Percentiles rank a stretch among this genome's conserved stretches.
phyloP scores from a whole-genome alignment of 2,113 vertebrate species.

The Delphinus delphis region DNA sequence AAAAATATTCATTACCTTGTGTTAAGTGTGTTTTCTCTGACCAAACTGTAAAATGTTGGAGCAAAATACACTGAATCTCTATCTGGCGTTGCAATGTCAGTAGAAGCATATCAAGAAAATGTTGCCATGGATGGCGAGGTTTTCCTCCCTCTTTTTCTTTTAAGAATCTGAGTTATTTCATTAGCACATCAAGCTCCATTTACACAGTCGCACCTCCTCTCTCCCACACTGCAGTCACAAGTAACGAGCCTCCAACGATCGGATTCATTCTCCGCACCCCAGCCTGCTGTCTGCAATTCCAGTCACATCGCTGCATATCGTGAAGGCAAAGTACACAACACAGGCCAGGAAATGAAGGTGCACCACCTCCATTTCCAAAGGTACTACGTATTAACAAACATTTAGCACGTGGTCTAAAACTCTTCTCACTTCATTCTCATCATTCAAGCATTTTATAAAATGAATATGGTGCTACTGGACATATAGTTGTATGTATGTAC shows the following conservation, averaged over 20 bases:
- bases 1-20: background rate
- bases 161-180: conserved; percentile 44
- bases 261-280: background rate
- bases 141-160: background rate
- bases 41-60: background rate
- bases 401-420: background rate
- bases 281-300: background rate
- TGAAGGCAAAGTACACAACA: background rate
- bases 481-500: rapidly evolving
- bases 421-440: background rate
- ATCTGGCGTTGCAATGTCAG: background rate
- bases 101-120: background rate
- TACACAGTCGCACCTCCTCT: background rate
- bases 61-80: background rate
- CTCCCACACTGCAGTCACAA: background rate
- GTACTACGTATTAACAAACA: background rate
- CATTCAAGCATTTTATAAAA: background rate
- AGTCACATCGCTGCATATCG: background rate
- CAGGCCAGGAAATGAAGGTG: background rate
- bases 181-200: conserved; percentile 41
- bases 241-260: background rate
- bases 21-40: background rate
- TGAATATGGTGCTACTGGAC: background rate
- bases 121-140: background rate
- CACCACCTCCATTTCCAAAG: background rate